Conservation (phyloP, 2,113 vertebrate species). For the Macaca mulatta region DNA sequence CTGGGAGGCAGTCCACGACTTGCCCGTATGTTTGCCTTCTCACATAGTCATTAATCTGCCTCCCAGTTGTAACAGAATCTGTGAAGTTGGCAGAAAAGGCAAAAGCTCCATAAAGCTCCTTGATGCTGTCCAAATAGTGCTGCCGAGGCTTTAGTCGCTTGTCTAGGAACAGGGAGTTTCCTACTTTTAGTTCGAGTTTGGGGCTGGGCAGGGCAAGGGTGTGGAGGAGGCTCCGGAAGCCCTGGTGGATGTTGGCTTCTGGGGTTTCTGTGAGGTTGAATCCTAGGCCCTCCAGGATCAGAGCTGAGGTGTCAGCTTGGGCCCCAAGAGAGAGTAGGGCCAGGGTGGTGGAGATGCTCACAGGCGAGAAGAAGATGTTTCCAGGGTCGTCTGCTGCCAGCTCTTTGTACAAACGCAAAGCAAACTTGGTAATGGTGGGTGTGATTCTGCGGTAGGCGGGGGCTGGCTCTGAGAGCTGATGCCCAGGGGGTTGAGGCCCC, state of each 20-base stretch:
- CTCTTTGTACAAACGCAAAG: conserved; percentile 86
- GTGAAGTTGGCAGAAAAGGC: conserved; percentile 83
- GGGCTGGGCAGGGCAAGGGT: conserved; percentile 78
- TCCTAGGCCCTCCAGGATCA: conserved; percentile 85
- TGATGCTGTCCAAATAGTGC: conserved; percentile 79
- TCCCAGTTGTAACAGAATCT: conserved; percentile 77
- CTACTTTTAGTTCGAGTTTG: conserved; percentile 83
- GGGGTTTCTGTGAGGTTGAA: conserved; percentile 80
- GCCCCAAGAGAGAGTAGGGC: conserved; percentile 86
- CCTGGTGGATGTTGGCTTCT: conserved; percentile 76
- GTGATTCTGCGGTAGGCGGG: conserved; percentile 63
- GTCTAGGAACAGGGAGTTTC: conserved; percentile 84
- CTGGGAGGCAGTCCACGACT: conserved; percentile 83
- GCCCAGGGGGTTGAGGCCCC: background rate
- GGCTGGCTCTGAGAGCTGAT: background rate
- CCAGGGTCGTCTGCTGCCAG: conserved; percentile 54
- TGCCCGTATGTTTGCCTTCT: conserved; percentile 83
- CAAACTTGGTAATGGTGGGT: conserved; percentile 84
- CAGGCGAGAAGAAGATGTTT: conserved; percentile 89
- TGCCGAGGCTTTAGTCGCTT: conserved; percentile 79
- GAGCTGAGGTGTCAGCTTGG: conserved; percentile 73
- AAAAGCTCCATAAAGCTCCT: conserved; percentile 80
- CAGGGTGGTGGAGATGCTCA: conserved; percentile 86
- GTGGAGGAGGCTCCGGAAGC: conserved; percentile 85
- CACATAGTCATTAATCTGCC: conserved; percentile 84